Percentiles rank a stretch among this genome's conserved stretches.
Evolutionary conservation across 2,113 vertebrate species (phyloP).

Genomic region (Tympanuchus pallidicinctus): DNA sequence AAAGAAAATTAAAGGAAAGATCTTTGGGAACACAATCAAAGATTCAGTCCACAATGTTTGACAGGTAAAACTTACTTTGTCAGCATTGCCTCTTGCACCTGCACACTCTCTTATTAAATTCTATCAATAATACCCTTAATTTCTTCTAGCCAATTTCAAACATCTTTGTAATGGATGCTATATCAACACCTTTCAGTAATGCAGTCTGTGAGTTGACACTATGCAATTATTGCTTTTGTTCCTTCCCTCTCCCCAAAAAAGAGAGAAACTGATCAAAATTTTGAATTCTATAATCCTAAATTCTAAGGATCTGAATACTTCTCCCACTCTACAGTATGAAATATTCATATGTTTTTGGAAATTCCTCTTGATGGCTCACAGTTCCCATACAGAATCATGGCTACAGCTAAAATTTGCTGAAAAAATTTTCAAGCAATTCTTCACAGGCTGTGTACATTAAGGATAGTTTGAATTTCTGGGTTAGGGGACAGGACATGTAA

Average conservation of each 20-base stretch:
- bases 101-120: background rate
- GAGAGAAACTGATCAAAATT: background rate
- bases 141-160: background rate
- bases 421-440: background rate
- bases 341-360: background rate
- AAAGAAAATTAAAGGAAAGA: constrained; percentile 32
- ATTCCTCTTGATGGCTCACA: background rate
- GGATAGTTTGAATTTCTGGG: background rate
- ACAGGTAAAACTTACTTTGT: background rate
- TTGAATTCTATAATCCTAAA: background rate
- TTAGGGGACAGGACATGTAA: background rate
- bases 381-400: background rate
- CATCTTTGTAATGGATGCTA: background rate
- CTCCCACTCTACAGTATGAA: background rate
- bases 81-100: background rate
- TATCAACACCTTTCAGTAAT: background rate
- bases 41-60: background rate
- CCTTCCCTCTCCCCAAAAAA: background rate
- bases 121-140: background rate
- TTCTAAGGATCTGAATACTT: background rate
- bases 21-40: background rate
- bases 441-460: background rate
- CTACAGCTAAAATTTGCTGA: background rate
- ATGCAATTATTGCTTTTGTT: background rate
- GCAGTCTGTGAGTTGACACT: background rate